Evolutionary conservation across 2,888 invertebrate species (phyloP), one percentile per base, ranked within the genome.

Genomic region (Himalopsyche tibetana): DNA sequence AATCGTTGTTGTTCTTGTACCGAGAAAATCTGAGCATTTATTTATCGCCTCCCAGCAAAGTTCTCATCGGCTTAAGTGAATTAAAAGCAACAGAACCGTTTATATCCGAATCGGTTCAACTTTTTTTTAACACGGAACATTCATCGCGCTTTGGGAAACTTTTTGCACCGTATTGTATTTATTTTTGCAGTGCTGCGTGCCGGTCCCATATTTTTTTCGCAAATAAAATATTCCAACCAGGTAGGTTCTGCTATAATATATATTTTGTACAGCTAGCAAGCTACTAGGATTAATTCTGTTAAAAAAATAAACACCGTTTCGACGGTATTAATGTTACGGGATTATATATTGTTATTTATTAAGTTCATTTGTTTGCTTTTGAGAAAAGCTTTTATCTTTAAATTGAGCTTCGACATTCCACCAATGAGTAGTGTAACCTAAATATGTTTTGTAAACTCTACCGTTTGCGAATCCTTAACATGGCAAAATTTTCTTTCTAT

Each of bases 201-300:
- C 19, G 11, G 11, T 3, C 63, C 63, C 19, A 19, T 63, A 63
- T 2, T 6, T 63, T 63, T 63, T 63, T 63, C 63, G 28, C 19
- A 63, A 63, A 63, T 63, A 63, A 63, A 63, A 63, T 63, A 19
- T 63, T 19, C 63, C 63, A 63, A 9, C 63, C 63, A 63, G 63
- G 63, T 63, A 63, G 63, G 63, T 63, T 19, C 19, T 63, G 63
- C 63, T 63, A 9, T 28, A 51, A 63, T 19, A 19, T 11, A 19
- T 63, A 19, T 19, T 19, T 5, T 19, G 19, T 19, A 28, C 28
- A 63, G 51, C 51, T 51, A 51, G 51, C 51, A 15, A 51, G 51
- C 51, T 15, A 51, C 51, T 51, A 12, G 51, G 63, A 63, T 63
- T 63, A 63, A 56, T n/a, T n/a, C n/a, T 56, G 56, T 19, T 19